These are phyloP conservation scores for Elysia crispata DNA, from an alignment of 2,888 invertebrate genomes.

Conservation along the genomic window DNA sequence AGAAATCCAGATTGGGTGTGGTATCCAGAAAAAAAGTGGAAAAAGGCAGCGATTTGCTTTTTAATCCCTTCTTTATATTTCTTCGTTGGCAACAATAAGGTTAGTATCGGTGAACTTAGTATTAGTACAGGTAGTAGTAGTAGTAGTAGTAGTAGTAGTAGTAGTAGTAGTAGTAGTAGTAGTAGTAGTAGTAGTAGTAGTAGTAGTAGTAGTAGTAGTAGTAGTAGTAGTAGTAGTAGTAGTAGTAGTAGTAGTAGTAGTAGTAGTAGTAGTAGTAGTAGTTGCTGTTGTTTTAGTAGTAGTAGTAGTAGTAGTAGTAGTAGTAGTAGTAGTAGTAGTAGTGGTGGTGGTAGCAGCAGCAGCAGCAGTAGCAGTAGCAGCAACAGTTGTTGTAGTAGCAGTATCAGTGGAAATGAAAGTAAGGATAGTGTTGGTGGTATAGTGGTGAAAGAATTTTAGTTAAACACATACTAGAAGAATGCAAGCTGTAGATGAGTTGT, in stretches of 20 bases:
- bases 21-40: too few species aligned
- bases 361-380: background rate
- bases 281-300: background rate
- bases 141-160: background rate
- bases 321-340: background rate
- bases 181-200: conserved; percentile 26
- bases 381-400: too few species aligned
- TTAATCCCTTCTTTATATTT: too few species aligned
- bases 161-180: conserved; percentile 1
- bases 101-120: too few species aligned
- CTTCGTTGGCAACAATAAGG: too few species aligned
- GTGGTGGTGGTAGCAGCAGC: background rate
- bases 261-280: conserved; percentile 27
- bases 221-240: conserved; percentile 30
- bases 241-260: conserved; percentile 34
- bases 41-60: too few species aligned
- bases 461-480: too few species aligned
- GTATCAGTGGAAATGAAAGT: too few species aligned
- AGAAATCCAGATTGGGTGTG: too few species aligned
- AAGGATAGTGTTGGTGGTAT: too few species aligned
- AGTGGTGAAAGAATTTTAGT: too few species aligned
- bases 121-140: background rate
- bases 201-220: conserved; percentile 26
- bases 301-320: background rate
- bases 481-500: too few species aligned